Evolutionary conservation across 2,113 vertebrate species (phyloP).

Genomic region (Plecotus auritus): DNA sequence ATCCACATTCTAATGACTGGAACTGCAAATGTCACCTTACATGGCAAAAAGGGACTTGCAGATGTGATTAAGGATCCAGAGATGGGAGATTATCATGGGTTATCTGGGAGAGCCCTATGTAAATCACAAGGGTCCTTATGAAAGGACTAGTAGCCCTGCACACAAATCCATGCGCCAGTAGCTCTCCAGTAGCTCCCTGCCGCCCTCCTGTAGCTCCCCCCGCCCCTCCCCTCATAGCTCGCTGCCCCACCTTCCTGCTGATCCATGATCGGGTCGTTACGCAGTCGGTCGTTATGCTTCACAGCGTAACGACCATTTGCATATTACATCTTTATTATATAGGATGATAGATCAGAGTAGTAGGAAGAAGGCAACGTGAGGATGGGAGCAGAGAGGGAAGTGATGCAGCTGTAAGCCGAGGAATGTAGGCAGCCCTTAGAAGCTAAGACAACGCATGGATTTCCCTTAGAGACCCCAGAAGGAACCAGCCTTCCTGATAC

Average conservation of each 20-base stretch:
- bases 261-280: too few species aligned
- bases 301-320: too few species aligned
- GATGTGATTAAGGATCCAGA: neutral
- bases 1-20: neutral
- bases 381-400: neutral
- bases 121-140: neutral
- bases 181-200: too few species aligned
- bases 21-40: neutral
- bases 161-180: too few species aligned
- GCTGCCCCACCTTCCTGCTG: too few species aligned
- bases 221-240: too few species aligned
- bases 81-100: neutral
- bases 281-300: too few species aligned
- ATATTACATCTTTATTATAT: too few species aligned
- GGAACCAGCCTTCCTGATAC: neutral
- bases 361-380: neutral
- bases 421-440: neutral
- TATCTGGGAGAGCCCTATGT: neutral
- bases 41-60: neutral
- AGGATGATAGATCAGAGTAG: neutral
- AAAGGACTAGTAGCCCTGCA: neutral
- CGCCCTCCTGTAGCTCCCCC: too few species aligned
- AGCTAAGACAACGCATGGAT: neutral
- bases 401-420: neutral
- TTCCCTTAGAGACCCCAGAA: neutral